Evolutionary conservation across 2,797 vertebrate genomes (phyloP), one percentile per base, ranked within the genome.

Genomic region (Rhinella marina): DNA sequence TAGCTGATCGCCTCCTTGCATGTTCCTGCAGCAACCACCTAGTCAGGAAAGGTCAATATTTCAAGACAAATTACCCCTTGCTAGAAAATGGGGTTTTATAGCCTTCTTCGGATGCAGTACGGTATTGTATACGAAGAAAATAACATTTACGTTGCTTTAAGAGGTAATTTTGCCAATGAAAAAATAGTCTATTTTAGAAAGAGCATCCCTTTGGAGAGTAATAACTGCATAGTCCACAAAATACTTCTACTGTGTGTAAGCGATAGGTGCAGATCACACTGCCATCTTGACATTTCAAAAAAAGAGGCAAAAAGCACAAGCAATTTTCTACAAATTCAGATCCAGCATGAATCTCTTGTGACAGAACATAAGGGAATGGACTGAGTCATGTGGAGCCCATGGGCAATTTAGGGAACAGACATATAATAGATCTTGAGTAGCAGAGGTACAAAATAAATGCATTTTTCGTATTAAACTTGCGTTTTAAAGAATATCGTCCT

Each of bases 301-400:
- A 85, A 52, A 56, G 50, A 59, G 21, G 16, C 25, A 16, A 29
- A 54, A 81, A 54, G 17, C 32, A 52, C 16, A 5, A 56, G 10
- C 87, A 80, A 85, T 85, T 85, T 81, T 19, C 54, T 76, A 41
- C 64, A 77, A 41, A 85, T 88, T 76, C 85, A 85, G 83, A 79
- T 13, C 1, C 73, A 61, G 27, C 41, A 25, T 85, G 87, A 82
- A 73, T 66, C 87, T 85, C 57, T 61, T 54, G 48, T 86, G 14
- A 57, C 54, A 72, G 29, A 27, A 12, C 52, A 64, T 52, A 57
- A 21, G 57, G 50, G 29, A 23, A 57, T 73, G 29, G 54, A 76
- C 52, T 88, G 82, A 61, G 41, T 82, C 86, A 87, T 48, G 54
- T 59, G 50, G 17, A 72, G 21, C 9, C 50, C 19, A 41, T 73